A percentile compares a stretch with the other conserved stretches of the same genome.
phyloP scores from a whole-genome alignment of 2,888 invertebrate species.

The Prosopocoilus inquinatus region DNA sequence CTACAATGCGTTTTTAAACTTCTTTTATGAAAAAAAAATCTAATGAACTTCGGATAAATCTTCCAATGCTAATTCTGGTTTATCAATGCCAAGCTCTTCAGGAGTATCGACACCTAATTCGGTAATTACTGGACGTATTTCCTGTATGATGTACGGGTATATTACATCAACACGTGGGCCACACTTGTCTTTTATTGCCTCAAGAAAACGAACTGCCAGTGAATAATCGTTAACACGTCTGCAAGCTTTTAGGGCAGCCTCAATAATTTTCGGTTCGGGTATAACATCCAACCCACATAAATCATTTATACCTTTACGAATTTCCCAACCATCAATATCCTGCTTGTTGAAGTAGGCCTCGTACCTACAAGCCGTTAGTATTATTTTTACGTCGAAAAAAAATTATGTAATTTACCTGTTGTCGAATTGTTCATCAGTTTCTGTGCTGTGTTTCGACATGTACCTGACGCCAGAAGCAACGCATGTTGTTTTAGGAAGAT shows the following conservation, averaged over 20 bases:
- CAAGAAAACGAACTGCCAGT: slow-evolving; percentile 88
- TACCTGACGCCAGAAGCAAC: slow-evolving; percentile 26
- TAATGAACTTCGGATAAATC: slow-evolving; percentile 67
- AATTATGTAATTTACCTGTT: slow-evolving; percentile 43
- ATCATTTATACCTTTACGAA: slow-evolving; percentile 89
- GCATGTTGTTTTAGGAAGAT: slow-evolving; percentile 30
- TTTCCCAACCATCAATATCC: slow-evolving; percentile 93
- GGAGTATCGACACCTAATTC: slow-evolving; percentile 93
- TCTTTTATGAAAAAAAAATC: slow-evolving; percentile 19
- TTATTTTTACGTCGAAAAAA: not conserved
- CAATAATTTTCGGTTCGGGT: slow-evolving; percentile 87
- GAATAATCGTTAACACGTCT: slow-evolving; percentile 93
- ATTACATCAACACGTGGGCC: slow-evolving; percentile 71
- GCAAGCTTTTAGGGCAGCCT: slow-evolving; percentile 85
- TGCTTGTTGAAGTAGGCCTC: slow-evolving; percentile 80
- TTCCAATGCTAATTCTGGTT: slow-evolving; percentile 88
- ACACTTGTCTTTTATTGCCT: slow-evolving; percentile 88
- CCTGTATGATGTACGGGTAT: slow-evolving; percentile 84
- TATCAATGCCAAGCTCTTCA: slow-evolving; percentile 95
- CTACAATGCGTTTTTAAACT: not conserved
- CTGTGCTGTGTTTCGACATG: slow-evolving; percentile 53
- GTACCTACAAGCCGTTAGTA: slow-evolving; percentile 57
- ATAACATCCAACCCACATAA: slow-evolving; percentile 86
- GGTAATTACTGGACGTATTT: slow-evolving; percentile 87
- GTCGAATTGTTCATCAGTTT: slow-evolving; percentile 86